Percentiles rank a stretch among this genome's conserved stretches.
phyloP scores from a whole-genome alignment of 1,140 invertebrate genomes.

The Rhynchophorus ferrugineus region DNA sequence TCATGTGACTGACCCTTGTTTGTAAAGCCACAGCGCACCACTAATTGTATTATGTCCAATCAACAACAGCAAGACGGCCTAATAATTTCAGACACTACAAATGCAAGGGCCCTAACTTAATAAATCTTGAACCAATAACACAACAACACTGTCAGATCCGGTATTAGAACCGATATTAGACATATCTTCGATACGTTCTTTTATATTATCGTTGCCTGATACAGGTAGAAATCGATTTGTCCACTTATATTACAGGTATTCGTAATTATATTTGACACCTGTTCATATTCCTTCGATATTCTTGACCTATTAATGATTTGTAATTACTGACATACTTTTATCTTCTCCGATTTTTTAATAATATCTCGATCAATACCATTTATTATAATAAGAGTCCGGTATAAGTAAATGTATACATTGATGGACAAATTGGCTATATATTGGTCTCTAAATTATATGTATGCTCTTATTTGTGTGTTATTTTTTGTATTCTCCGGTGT shows the following conservation, averaged over 20 bases:
- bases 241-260: background rate
- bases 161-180: conserved; percentile 11
- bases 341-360: too few species aligned
- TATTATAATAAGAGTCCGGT: too few species aligned
- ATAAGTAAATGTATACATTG: too few species aligned
- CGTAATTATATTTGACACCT: background rate
- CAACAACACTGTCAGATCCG: conserved; percentile 17
- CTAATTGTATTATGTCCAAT: conserved; percentile 34
- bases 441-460: too few species aligned
- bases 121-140: conserved; percentile 26
- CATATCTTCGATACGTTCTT: conserved; percentile 11
- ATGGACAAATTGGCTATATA: too few species aligned
- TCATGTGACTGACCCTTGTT: conserved; percentile 29
- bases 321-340: too few species aligned
- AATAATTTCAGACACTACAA: conserved; percentile 30
- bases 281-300: background rate
- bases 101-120: conserved; percentile 21
- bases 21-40: conserved; percentile 30
- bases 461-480: too few species aligned
- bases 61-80: conserved; percentile 27
- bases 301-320: too few species aligned
- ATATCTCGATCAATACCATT: too few species aligned
- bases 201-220: background rate
- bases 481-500: too few species aligned
- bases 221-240: background rate